A percentile compares a stretch with the other conserved stretches of the same genome.
phyloP scores from a whole-genome alignment of 2,888 invertebrate species.

The Lycocerus yunnanus region DNA sequence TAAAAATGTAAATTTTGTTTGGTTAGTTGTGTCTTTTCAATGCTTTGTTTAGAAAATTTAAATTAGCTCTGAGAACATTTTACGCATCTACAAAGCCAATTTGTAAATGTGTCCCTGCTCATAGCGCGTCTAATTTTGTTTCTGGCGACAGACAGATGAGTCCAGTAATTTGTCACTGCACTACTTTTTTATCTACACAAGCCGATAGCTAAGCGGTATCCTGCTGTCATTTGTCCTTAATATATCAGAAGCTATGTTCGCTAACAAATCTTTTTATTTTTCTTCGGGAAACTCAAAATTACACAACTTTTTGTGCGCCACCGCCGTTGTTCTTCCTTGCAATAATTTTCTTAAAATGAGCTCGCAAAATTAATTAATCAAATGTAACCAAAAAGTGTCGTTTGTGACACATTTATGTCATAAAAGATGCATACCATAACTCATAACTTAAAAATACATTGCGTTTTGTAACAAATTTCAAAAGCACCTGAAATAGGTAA shows the following conservation, averaged over 20 bases:
- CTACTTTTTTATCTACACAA: slow-evolving; percentile 30
- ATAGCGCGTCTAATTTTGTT: slow-evolving; percentile 32
- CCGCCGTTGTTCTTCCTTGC: neutral
- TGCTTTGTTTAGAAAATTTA: slow-evolving; percentile 9
- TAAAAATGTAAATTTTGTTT: neutral
- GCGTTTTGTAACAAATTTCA: neutral
- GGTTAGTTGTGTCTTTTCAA: neutral
- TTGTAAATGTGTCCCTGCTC: slow-evolving; percentile 26
- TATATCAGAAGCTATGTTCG: slow-evolving; percentile 27
- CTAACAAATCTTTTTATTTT: slow-evolving; percentile 18
- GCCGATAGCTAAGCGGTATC: slow-evolving; percentile 27
- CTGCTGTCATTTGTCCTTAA: slow-evolving; percentile 31
- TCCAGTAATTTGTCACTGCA: slow-evolving; percentile 32
- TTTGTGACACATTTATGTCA: neutral
- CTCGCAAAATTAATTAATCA: neutral
- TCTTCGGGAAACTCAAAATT: neutral
- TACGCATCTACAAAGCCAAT: slow-evolving; percentile 27
- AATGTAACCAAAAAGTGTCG: neutral
- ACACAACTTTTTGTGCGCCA: neutral
- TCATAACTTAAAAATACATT: neutral
- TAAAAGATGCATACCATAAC: neutral
- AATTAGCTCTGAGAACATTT: slow-evolving; percentile 16
- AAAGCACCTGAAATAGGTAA: neutral
- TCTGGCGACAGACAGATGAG: slow-evolving; percentile 29
- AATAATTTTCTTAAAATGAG: neutral